Base-by-base conservation (phyloP, 2,797 vertebrate genomes). In the Lacerta bilineata region DNA sequence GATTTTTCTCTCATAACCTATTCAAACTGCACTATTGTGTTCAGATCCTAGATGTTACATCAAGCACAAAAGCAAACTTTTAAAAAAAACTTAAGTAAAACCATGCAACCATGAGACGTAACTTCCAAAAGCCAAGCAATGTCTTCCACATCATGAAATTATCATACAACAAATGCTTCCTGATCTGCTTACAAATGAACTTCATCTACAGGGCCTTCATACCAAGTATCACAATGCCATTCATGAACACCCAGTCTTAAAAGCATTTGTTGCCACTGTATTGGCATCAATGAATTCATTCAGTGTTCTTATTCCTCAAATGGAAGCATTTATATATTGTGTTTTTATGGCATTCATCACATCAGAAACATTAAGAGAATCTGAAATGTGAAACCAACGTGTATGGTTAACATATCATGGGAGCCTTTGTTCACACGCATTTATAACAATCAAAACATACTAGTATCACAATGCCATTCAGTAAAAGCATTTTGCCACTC, bases 1-100 rank as follows among this genome's bases (percentile, higher is more conserved):
- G 8, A 89, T 3, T 80, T 79, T 87, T 29, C 5, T 8, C n/a
- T 5, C 27, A 23, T 3, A 2, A 82, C 15, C 8, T 76, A 27
- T 64, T 83, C 33, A 89, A 93, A 78, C 3, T 83, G 13, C 50
- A 50, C 72, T 86, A 82, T 85, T 2, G 46, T n/a, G 11, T 80
- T 33, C 39, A 64, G 50, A 61, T 41, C 55, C 66, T 25, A 83
- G 33, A 77, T 29, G 20, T 80, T 83, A 41, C 4, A n/a, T 46
- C 77, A 89, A 88, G 68, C 36, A 85, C 59, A 78, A 36, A 68
- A 13, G 61, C 29, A 91, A 82, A 90, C 39, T 0, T 85, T 13
- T 5, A 89, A 91, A 87, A 87, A 17, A 29, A 13, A 83, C 7
- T 83, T 86, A n/a, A 80, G 0, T 87, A 78, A 84, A 72, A n/a